Conservation (phyloP, 2,797 vertebrate species). For the Falco columbarius region DNA sequence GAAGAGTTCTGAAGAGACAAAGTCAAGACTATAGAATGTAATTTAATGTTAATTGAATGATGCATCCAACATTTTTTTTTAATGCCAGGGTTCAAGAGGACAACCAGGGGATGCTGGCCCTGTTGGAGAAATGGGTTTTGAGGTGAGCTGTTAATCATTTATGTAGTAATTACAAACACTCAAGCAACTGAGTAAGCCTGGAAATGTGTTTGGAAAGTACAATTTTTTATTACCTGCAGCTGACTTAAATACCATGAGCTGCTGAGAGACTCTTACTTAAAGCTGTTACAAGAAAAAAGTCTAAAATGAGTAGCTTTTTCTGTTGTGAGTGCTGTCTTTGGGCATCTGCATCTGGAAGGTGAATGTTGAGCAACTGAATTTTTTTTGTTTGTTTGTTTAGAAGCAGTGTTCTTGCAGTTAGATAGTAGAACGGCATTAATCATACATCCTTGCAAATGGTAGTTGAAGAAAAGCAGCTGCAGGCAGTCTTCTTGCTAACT, state of each 20-base stretch:
- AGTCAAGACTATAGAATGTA: background rate
- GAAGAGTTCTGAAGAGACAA: background rate
- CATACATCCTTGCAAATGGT: background rate
- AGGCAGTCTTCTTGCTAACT: background rate
- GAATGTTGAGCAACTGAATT: background rate
- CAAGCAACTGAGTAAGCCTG: background rate
- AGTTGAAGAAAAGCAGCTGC: slow-evolving; percentile 13
- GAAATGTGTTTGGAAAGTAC: background rate
- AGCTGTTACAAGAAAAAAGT: background rate
- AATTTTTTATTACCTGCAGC: background rate
- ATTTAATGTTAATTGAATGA: slow-evolving; percentile 16
- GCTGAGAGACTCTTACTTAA: background rate
- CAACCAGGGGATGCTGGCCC: slow-evolving; percentile 86
- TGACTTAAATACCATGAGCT: background rate
- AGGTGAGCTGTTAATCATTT: slow-evolving; percentile 78
- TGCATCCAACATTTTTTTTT: slow-evolving; percentile 56
- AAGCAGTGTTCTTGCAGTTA: background rate
- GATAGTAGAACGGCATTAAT: background rate
- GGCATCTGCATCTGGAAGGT: background rate
- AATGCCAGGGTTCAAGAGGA: slow-evolving; percentile 88
- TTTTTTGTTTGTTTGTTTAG: background rate
- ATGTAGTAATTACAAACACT: background rate
- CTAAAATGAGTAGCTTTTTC: background rate
- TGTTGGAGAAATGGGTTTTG: slow-evolving; percentile 88
- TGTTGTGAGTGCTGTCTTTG: background rate